These are phyloP conservation scores for Crocuta crocuta DNA, from an alignment of 2,113 vertebrate species.

Conservation along the genomic window DNA sequence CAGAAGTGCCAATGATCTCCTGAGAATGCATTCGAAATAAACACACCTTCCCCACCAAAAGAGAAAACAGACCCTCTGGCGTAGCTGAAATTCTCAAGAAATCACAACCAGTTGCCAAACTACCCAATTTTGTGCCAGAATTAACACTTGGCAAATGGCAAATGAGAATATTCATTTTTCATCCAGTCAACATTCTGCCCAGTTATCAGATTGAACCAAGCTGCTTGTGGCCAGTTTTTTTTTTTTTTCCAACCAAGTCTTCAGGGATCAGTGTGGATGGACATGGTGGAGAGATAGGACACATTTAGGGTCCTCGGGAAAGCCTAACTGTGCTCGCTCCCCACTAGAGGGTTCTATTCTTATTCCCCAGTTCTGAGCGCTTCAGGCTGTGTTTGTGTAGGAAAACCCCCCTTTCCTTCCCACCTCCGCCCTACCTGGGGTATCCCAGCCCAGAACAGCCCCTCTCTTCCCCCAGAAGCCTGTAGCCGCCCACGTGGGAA, in stretches of 20 bases:
- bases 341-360: too few relatives aligned
- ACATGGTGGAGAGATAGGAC: not conserved
- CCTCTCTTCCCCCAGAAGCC: not conserved
- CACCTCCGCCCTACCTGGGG: not conserved
- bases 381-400: conserved; percentile 26
- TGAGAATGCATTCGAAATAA: not conserved
- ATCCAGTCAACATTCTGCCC: not conserved
- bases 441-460: not conserved
- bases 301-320: not conserved
- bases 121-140: not conserved
- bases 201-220: not conserved
- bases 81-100: not conserved
- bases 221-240: not conserved
- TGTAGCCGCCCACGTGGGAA: not conserved
- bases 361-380: not conserved
- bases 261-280: not conserved
- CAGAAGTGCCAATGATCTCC: not conserved
- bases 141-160: not conserved
- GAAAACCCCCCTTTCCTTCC: not conserved
- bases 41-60: not conserved
- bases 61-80: not conserved
- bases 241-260: not conserved
- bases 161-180: not conserved
- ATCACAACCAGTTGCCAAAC: not conserved
- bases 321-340: too few relatives aligned